Conservation (phyloP, 2,797 vertebrate genomes). For the Peromyscus melanophrys region DNA sequence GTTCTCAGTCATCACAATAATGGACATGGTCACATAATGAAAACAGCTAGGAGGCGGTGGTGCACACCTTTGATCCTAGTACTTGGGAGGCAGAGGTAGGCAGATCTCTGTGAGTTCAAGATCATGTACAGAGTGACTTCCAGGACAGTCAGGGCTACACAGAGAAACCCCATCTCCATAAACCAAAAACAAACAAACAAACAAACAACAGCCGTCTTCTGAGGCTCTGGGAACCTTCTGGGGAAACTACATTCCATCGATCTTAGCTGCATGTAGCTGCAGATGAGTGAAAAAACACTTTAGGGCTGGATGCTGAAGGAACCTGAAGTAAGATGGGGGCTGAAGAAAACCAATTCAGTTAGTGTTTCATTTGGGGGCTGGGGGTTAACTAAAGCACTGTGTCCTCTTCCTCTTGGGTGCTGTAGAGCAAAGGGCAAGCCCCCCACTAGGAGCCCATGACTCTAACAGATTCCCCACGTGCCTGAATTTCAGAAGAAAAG, state of each 20-base stretch:
- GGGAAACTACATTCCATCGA: neutral
- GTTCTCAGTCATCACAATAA: neutral
- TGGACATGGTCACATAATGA: neutral
- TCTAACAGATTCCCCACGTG: neutral
- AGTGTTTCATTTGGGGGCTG: neutral
- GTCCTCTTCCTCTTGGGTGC: neutral
- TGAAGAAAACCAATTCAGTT: neutral
- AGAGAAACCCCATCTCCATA: neutral
- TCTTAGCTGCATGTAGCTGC: neutral
- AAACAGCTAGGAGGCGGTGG: neutral
- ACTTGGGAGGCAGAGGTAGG: neutral
- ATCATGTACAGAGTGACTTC: neutral
- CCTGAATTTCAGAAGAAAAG: no score
- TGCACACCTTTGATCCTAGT: neutral
- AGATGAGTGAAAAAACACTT: neutral
- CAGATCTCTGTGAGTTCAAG: neutral
- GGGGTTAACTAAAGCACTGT: neutral
- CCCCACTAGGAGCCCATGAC: neutral
- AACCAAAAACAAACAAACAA: neutral
- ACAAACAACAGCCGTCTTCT: neutral
- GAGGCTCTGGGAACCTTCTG: neutral
- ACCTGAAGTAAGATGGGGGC: neutral
- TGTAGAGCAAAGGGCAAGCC: no score
- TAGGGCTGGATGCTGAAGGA: neutral
- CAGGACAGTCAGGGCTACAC: neutral